Base-by-base conservation (phyloP, 1,140 invertebrate genomes). In the Leptonema lineaticorne region DNA sequence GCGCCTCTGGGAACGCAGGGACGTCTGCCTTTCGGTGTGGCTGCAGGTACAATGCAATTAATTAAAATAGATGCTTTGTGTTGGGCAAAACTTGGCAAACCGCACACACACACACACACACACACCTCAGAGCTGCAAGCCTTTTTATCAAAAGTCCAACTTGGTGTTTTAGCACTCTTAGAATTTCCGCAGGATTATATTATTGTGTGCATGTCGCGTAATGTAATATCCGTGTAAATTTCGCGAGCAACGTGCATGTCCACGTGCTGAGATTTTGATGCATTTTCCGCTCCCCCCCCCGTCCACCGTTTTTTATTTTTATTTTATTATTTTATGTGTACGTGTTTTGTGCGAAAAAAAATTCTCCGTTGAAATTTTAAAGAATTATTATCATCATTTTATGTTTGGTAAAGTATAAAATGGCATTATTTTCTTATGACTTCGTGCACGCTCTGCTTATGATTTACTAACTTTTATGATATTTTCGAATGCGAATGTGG, bases 1-100 rank as follows among this genome's bases (percentile, higher is more conserved):
- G 71, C 41, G 69, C 71, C 71, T 62, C 48, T 46, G 71, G 71
- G 71, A 72, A 29, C 37, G 60, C 26, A 67, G 67, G 70, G 71
- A 69, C 65, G 64, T 67, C 71, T 67, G 71, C 68, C 69, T 73
- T 70, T 70, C 50, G 65, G 59, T n/a, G n/a, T 63, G 60, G 68
- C 65, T 69, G 70, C 63, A 69, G 68, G 62, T 72, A 72, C 70
- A 69, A 69, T 62, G 70, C 70, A 64, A 69, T 72, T 72, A 72
- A 72, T 72, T 69, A 72, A 59, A 72, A 72, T 72, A 67, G 70
- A 72, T 72, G 70, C 70, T 72, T 67, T 53, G 50, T 65, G 48
- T 48, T 62, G 59, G 59, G 20, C 57, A 8, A 50, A 64, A 64
- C 62, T 64, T 63, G 37, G 60, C 22, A 22, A 41, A 37, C 56